Evolutionary conservation across 2,113 vertebrate genomes (phyloP), one percentile per base, ranked within the genome.

Genomic region (Formicarius rufipectus): DNA sequence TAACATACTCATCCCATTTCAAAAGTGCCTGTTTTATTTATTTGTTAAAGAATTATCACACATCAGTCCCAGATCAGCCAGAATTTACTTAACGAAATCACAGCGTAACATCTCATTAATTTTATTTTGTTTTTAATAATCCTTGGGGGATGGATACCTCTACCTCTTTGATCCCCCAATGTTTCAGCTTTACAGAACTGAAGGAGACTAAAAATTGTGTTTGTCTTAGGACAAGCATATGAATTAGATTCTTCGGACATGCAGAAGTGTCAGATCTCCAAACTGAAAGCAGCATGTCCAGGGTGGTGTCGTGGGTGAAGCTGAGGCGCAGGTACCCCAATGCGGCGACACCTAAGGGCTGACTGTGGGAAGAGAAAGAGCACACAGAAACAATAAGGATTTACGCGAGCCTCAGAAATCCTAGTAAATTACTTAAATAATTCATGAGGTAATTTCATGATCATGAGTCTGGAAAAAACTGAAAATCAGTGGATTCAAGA

Each of bases 381-480:
- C 52, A 55, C 39, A 4, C 11, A 63, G 50, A 42, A 69, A 73
- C 28, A 55, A 7, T 8, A 40, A 30, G 30, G 44, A 14, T 68
- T 84, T 35, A 42, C 0, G 0, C 1, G 10, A 21, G 2, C 68
- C 37, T 81, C 50, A 53, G 68, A 58, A 71, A 87, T 56, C 37
- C 20, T n/a, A n/a, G 8, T 12, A 37, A 77, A 53, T 58, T 39
- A 35, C 18, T 53, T 28, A 12, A 5, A 35, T 13, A 10, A 84
- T 14, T 11, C 73, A 80, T 28, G 2, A 56, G 27, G 37, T 3
- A 4, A 64, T 44, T 66, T 52, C 40, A 24, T 10, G 4, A 53
- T 27, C 21, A 4, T 2, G 19, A 10, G 30, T 23, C 18, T 40
- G 18, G 21, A 44, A 78, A 39, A 63, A 40, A 2, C 0, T 5